phyloP scores from a whole-genome alignment of 2,888 invertebrate species.

The Norana najaformis region DNA sequence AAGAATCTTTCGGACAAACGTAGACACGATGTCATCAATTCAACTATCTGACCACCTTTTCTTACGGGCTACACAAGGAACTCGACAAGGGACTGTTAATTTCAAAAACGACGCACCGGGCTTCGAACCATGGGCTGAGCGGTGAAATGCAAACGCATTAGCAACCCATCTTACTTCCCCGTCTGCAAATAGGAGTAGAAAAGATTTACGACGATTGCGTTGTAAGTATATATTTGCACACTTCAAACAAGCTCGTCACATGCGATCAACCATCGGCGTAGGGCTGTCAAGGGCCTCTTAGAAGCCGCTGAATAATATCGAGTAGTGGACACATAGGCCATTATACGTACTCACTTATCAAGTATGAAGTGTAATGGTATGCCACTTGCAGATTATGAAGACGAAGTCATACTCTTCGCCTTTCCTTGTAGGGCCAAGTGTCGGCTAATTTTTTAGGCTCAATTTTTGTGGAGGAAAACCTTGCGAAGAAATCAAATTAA shows the following conservation, averaged over 20 bases:
- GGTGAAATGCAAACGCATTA: not conserved
- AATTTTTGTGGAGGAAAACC: no score
- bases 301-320: not conserved
- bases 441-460: no score
- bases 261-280: not conserved
- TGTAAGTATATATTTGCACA: not conserved
- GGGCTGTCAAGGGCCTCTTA: not conserved
- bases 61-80: not conserved
- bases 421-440: no score
- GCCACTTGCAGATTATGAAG: no score
- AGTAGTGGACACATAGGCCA: not conserved
- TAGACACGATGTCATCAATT: not conserved
- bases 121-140: not conserved
- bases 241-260: conserved; percentile 13
- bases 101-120: not conserved
- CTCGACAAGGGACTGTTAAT: not conserved
- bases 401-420: no score
- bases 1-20: not conserved
- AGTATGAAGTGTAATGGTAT: no score
- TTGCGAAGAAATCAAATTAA: no score
- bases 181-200: not conserved
- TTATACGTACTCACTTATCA: not conserved
- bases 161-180: not conserved
- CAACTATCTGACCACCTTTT: not conserved
- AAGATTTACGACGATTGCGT: not conserved